A percentile compares a stretch with the other conserved stretches of the same genome.
Evolutionary conservation across 2,888 invertebrate species (phyloP).

Genomic region (Cryptocephalus primarius): DNA sequence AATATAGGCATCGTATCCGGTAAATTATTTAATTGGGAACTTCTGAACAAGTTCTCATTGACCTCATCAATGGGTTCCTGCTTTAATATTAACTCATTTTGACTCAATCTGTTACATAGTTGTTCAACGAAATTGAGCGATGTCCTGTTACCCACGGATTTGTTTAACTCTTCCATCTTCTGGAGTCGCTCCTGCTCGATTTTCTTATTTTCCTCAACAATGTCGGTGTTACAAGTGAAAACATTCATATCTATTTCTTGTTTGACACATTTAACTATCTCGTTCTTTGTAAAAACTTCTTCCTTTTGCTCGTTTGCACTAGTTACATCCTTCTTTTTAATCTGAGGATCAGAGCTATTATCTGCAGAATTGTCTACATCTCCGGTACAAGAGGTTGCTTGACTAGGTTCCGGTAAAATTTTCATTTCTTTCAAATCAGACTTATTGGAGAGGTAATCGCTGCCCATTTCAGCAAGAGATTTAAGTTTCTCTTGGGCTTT

Average conservation of each 20-base stretch:
- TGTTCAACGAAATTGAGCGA: conserved; percentile 27
- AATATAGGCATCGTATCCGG: conserved; percentile 12
- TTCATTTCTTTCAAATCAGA: background rate
- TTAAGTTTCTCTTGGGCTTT: conserved; percentile 20
- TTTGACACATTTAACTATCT: conserved; percentile 5
- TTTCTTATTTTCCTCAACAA: conserved; percentile 36
- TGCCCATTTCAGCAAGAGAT: conserved; percentile 13
- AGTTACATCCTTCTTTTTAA: conserved; percentile 1
- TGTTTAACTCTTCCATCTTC: conserved; percentile 41
- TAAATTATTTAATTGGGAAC: background rate
- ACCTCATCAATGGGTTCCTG: conserved; percentile 10
- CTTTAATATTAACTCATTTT: conserved; percentile 15
- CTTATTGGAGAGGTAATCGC: background rate
- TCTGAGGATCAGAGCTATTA: background rate
- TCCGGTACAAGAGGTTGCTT: background rate
- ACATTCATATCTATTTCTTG: conserved; percentile 22
- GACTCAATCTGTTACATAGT: conserved; percentile 21
- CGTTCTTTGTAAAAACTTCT: background rate
- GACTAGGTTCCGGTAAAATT: background rate
- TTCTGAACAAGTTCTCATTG: background rate
- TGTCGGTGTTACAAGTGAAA: conserved; percentile 30
- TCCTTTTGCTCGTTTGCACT: conserved; percentile 1
- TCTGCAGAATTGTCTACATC: background rate
- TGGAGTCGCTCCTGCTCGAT: conserved; percentile 39
- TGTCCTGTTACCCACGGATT: conserved; percentile 25